Conservation (phyloP, 2,113 vertebrate genomes). For the Laterallus jamaicensis region DNA sequence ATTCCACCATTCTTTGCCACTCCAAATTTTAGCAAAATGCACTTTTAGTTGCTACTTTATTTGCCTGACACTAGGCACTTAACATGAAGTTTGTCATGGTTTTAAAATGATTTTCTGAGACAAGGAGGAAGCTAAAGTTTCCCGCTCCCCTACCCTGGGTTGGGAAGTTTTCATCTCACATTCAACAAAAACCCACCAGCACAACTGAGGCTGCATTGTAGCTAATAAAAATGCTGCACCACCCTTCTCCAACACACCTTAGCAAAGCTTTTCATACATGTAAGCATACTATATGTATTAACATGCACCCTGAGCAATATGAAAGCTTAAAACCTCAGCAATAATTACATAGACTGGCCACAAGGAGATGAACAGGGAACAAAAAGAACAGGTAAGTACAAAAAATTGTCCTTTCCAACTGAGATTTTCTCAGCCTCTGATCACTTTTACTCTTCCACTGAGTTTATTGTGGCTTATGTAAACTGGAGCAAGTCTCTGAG, state of each 20-base stretch:
- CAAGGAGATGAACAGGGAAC: not conserved
- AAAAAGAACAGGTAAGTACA: not conserved
- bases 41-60: not conserved
- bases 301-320: not conserved
- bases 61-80: not conserved
- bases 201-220: not conserved
- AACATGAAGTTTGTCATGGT: fast-evolving
- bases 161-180: not conserved
- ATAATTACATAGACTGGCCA: not conserved
- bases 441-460: not conserved
- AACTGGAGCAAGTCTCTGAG: not conserved
- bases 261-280: not conserved
- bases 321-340: not conserved
- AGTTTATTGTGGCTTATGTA: not conserved
- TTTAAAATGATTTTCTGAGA: not conserved
- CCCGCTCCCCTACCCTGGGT: too few relatives aligned
- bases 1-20: not conserved
- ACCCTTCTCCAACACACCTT: not conserved
- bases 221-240: not conserved
- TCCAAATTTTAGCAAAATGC: not conserved
- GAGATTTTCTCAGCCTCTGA: not conserved
- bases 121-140: not conserved
- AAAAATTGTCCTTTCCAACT: not conserved
- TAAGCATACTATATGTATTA: not conserved
- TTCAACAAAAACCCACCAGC: not conserved